Percentiles rank a stretch among this genome's conserved stretches.
Evolutionary conservation across 1,140 invertebrate species (phyloP).

Genomic region (Drosophila lowei): DNA sequence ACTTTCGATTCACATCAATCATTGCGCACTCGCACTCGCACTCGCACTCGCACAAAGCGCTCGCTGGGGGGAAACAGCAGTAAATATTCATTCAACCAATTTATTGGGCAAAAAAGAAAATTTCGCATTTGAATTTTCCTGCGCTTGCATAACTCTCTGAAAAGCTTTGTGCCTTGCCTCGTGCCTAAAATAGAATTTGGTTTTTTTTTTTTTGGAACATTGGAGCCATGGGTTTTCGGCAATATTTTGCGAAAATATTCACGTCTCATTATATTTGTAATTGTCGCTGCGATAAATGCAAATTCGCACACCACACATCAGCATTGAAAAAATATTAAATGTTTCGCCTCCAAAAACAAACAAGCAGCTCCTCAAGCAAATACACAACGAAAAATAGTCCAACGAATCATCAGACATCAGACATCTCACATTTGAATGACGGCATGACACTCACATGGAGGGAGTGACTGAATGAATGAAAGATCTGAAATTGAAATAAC

Average conservation of each 20-base stretch:
- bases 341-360: constrained; percentile 34
- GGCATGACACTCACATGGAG: background rate
- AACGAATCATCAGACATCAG: constrained; percentile 1
- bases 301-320: constrained; percentile 34
- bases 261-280: constrained; percentile 54
- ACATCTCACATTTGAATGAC: background rate
- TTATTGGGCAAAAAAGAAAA: no score
- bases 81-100: constrained; percentile 20
- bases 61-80: constrained; percentile 9
- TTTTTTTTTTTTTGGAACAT: constrained; percentile 11
- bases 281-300: constrained; percentile 48
- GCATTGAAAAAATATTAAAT: constrained; percentile 33
- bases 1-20: no score
- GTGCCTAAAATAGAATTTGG: constrained; percentile 48
- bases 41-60: no score
- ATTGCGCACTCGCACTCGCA: no score
- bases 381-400: constrained; percentile 34
- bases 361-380: constrained; percentile 37
- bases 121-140: no score
- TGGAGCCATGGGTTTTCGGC: constrained; percentile 11
- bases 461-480: constrained; percentile 15
- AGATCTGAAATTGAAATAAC: background rate
- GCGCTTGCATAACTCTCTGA: constrained; percentile 39
- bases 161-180: constrained; percentile 25
- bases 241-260: constrained; percentile 53